These are phyloP conservation scores for Poeciliopsis occidentalis DNA, from an alignment of 2,113 vertebrate species.

Conservation along the genomic window DNA sequence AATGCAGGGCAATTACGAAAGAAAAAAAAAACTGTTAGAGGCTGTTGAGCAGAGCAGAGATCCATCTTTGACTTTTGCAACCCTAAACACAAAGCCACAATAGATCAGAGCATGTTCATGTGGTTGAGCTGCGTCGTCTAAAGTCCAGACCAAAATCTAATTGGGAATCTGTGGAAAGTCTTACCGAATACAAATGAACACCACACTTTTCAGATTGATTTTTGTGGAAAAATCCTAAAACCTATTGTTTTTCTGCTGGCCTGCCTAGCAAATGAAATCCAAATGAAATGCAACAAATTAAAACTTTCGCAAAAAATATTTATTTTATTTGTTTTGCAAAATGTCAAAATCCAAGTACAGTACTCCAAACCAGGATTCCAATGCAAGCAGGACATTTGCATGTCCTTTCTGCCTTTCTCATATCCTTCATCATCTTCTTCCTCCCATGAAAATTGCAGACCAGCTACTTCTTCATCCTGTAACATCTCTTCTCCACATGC, in stretches of 20 bases:
- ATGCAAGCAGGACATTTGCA: neutral
- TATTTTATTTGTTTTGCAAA: neutral
- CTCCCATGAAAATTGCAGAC: slow-evolving; percentile 82
- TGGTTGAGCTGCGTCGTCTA: no score
- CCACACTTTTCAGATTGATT: neutral
- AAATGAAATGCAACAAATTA: no score
- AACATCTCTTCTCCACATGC: slow-evolving; percentile 47
- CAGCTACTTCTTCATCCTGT: slow-evolving; percentile 56
- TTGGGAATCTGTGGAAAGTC: no score
- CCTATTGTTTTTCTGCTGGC: neutral
- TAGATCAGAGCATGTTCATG: no score
- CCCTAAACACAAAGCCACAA: no score
- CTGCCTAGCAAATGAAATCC: neutral
- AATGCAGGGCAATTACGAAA: no score
- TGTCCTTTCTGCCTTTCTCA: slow-evolving; percentile 74
- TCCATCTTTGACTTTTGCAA: no score
- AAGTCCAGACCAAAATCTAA: no score
- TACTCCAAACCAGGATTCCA: neutral
- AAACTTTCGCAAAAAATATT: no score
- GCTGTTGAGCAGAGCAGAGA: no score
- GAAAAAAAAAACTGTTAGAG: neutral
- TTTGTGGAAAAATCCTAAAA: neutral
- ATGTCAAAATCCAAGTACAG: neutral
- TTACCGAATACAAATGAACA: no score
- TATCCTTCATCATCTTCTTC: slow-evolving; percentile 78